A percentile compares a stretch with the other conserved stretches of the same genome.
Conservation (phyloP, 2,113 vertebrate species). For the Natator depressus region DNA sequence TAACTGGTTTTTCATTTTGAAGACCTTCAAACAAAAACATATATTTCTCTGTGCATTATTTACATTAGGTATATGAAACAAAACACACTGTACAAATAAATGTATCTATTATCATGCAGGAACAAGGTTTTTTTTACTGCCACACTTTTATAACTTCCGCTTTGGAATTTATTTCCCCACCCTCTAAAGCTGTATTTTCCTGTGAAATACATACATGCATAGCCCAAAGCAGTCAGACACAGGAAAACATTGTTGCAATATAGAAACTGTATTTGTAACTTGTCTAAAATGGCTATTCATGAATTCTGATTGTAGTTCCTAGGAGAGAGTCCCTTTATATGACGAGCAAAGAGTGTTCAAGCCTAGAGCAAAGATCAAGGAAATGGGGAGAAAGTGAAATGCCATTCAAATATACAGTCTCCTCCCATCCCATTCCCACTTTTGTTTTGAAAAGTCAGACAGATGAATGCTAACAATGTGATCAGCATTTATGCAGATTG, state of each 20-base stretch:
- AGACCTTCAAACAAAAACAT: background rate
- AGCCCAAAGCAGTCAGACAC: background rate
- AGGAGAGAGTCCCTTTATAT: background rate
- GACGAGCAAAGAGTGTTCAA: background rate
- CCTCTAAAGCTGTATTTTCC: background rate
- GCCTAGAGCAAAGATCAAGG: background rate
- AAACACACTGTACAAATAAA: background rate
- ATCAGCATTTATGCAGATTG: background rate
- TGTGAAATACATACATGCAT: background rate
- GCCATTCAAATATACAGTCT: background rate
- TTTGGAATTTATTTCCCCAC: background rate
- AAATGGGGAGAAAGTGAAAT: too few species aligned
- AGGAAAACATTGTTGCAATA: background rate
- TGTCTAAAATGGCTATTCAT: background rate
- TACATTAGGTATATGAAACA: background rate
- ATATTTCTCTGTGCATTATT: background rate
- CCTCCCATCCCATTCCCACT: background rate
- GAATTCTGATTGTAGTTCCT: too few species aligned
- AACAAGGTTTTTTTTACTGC: background rate
- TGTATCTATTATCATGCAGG: background rate
- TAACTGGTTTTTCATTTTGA: background rate
- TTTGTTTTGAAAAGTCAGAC: background rate
- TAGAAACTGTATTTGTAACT: background rate
- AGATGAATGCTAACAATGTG: background rate
- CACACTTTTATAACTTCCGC: background rate